These are phyloP conservation scores for Carduelis carduelis DNA, from an alignment of 2,797 vertebrate genomes.

Conservation along the genomic window DNA sequence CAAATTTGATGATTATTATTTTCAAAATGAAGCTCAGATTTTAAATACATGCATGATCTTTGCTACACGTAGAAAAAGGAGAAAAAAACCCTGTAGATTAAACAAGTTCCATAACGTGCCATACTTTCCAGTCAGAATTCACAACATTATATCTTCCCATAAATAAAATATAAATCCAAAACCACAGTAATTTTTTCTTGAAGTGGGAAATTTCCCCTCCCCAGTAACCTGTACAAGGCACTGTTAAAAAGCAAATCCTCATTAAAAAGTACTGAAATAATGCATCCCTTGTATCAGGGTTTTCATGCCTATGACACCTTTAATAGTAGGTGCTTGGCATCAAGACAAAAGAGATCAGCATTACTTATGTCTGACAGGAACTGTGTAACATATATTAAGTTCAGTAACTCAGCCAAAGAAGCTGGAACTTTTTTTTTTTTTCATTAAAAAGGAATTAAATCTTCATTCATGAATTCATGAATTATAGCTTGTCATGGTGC, in stretches of 20 bases:
- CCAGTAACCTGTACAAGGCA: background rate
- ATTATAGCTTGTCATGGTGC: constrained; percentile 19
- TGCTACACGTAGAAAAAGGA: background rate
- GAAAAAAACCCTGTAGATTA: background rate
- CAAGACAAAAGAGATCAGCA: background rate
- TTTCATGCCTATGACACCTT: background rate
- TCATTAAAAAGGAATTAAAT: constrained; percentile 60
- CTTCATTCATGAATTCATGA: constrained; percentile 51
- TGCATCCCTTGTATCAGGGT: background rate
- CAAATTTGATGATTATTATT: background rate
- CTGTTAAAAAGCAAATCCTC: background rate
- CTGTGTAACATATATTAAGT: background rate
- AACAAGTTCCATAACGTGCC: background rate
- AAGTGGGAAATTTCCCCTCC: background rate
- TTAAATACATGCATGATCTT: background rate
- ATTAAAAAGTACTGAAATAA: background rate
- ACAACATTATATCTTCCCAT: background rate
- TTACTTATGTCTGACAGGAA: constrained; percentile 14
- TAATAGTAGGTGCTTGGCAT: background rate
- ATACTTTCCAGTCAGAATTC: background rate
- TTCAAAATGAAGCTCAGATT: background rate
- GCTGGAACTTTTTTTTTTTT: constrained; percentile 1
- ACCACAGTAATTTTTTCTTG: background rate
- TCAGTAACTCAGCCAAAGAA: constrained; percentile 43
- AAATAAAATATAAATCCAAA: background rate